These are phyloP conservation scores for Eupsittula cactorum DNA, from an alignment of 2,113 vertebrate species.

Conservation along the genomic window DNA sequence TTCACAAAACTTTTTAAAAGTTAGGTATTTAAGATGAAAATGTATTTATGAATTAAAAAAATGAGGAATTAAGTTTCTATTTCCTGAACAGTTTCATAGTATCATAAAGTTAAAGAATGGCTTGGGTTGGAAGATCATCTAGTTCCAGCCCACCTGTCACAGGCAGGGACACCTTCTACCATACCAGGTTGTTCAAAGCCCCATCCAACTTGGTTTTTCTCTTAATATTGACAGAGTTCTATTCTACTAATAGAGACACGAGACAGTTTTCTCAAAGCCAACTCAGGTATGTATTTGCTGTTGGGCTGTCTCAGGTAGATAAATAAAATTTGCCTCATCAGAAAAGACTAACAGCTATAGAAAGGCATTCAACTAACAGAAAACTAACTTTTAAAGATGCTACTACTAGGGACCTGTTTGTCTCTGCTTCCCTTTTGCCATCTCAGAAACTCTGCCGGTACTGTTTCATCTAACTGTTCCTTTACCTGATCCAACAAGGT, in stretches of 20 bases:
- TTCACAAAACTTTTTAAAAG: not conserved
- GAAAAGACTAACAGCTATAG: not conserved
- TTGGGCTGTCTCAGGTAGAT: not conserved
- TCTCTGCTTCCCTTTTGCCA: not conserved
- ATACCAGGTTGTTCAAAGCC: not conserved
- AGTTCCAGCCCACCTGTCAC: not conserved
- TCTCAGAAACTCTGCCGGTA: not conserved
- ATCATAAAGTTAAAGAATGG: not conserved
- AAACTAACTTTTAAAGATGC: not conserved
- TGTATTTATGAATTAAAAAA: not conserved
- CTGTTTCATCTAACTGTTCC: not conserved
- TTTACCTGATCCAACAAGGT: not conserved
- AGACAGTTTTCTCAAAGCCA: not conserved
- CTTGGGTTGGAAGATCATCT: not conserved
- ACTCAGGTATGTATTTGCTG: not conserved
- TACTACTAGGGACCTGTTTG: not conserved
- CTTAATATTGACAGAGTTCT: not conserved
- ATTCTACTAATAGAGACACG: not conserved
- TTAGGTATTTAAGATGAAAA: not conserved
- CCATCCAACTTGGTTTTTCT: not conserved
- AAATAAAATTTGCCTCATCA: not conserved
- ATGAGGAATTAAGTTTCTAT: not conserved
- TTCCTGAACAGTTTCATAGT: not conserved
- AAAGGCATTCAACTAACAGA: not conserved
- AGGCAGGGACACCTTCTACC: not conserved